phyloP scores from a whole-genome alignment of 1,140 invertebrate species.

The Rhopalosiphum maidis region DNA sequence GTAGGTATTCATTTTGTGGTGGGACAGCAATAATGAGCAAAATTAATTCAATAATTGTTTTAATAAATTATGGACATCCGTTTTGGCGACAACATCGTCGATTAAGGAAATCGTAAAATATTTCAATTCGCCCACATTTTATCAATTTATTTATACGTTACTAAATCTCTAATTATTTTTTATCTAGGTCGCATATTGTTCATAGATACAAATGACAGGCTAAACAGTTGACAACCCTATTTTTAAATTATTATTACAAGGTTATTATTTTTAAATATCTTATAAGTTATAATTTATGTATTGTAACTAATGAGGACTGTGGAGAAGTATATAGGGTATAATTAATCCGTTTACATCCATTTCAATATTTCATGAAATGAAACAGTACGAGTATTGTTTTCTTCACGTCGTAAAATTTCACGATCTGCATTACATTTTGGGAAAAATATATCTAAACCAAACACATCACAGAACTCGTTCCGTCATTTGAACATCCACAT shows the following conservation, averaged over 20 bases:
- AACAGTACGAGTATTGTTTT: background rate
- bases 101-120: background rate
- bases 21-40: background rate
- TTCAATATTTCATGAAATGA: background rate
- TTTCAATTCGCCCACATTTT: background rate
- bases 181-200: background rate
- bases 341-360: background rate
- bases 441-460: background rate
- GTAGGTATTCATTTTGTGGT: background rate
- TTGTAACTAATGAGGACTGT: background rate
- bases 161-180: background rate
- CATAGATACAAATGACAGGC: background rate
- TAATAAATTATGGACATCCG: background rate
- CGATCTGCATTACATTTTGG: background rate
- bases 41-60: background rate
- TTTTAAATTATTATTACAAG: background rate
- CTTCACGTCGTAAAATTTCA: background rate
- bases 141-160: background rate
- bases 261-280: background rate
- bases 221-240: background rate
- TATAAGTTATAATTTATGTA: background rate
- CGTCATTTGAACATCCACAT: background rate
- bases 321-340: background rate
- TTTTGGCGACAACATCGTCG: background rate
- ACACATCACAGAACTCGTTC: constrained; percentile 1